Evolutionary conservation across 2,888 invertebrate genomes (phyloP), one percentile per base, ranked within the genome.

Genomic region (Idaea straminata): DNA sequence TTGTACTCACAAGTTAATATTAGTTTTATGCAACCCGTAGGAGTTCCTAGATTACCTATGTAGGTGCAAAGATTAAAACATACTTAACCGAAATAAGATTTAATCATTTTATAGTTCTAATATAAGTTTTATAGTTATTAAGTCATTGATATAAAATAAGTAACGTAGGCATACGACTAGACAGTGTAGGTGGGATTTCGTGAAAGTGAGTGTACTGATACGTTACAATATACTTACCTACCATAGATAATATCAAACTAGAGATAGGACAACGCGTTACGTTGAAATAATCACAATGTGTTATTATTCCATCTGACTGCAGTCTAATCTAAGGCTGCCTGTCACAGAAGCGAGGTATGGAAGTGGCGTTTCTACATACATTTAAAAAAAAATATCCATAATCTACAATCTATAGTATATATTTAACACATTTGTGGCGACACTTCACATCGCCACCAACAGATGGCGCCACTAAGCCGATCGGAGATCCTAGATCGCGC

Each of bases 141-240:
- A 47, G 0, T 6, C 10, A 47, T 47, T 47, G 47, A 47, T 47
- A 47, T 47, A 47, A 10, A 47, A 47, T 47, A 47, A 47, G 47
- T 47, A 5, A 65, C 62, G 74, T 75, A 68, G 74, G 75, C 69
- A 72, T 71, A 73, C 72, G 76, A 72, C 75, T 73, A 76, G 76
- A 76, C 76, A 35, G 71, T 66, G 78, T 77, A 70, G 78, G 78
- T 66, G 66, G 68, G 63, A 62, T 68, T 47, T 66, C 64, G 73
- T 70, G 76, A 77, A 76, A 77, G 76, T 75, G 64, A 69, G 63
- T 59, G 61, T 61, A 61, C 57, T 62, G 62, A 68, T 65, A 62
- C 58, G 66, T 66, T 65, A 66, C 34, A 57, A 62, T 10, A 63
- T 47, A 66, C 63, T 66, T 38, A 67, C 13, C 13, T 47, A 13